Evolutionary conservation across 2,888 invertebrate genomes (phyloP).

Genomic region (Villa cingulata): DNA sequence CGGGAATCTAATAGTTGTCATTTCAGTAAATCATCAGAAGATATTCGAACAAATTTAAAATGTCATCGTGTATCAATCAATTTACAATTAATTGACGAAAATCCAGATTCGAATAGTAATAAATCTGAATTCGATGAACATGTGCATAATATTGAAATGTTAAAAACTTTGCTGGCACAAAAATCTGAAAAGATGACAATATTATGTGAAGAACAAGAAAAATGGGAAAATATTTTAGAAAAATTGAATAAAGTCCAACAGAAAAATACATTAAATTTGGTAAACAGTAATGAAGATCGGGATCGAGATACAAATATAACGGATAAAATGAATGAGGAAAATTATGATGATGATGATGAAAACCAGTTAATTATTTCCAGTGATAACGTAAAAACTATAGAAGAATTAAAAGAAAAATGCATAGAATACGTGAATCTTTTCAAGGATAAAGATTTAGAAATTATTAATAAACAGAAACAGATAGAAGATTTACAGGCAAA

Average conservation of each 20-base stretch:
- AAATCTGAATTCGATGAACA: not conserved
- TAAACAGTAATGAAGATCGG: not conserved
- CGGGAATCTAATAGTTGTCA: no score
- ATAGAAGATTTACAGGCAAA: not conserved
- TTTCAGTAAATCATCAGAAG: no score
- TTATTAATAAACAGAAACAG: not conserved
- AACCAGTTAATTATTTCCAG: not conserved
- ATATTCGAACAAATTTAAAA: no score
- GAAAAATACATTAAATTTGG: not conserved
- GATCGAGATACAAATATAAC: no score
- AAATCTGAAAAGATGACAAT: constrained; percentile 25
- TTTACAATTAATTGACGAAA: not conserved
- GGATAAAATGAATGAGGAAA: not conserved
- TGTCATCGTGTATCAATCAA: not conserved
- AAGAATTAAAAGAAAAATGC: not conserved
- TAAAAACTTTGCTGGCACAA: constrained; percentile 21
- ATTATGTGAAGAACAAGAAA: constrained; percentile 22
- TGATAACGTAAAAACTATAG: not conserved
- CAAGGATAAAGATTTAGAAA: not conserved
- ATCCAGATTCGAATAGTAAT: not conserved
- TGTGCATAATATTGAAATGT: constrained; percentile 14
- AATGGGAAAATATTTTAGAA: constrained; percentile 26
- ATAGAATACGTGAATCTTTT: not conserved
- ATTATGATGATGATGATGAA: not conserved
- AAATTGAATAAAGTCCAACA: constrained; percentile 19